Percentiles rank a stretch among this genome's conserved stretches.
Conservation (phyloP, 2,797 vertebrate species). For the Sylvilagus floridanus region DNA sequence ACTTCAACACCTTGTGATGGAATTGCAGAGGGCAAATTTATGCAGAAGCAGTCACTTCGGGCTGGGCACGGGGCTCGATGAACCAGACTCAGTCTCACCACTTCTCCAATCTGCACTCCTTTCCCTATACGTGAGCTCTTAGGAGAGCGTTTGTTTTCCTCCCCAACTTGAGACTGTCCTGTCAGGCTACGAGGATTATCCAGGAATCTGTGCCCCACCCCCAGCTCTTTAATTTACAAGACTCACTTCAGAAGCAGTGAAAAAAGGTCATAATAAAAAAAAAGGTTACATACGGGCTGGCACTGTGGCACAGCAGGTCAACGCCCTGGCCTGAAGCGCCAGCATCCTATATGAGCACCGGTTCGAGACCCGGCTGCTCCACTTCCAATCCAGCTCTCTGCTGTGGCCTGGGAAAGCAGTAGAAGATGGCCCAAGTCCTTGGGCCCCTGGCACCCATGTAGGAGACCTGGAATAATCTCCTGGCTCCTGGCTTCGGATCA, state of each 20-base stretch:
- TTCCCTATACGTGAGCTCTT: neutral
- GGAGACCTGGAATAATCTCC: no score
- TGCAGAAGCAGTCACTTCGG: neutral
- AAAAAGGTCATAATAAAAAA: neutral
- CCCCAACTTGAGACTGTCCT: neutral
- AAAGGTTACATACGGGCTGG: no score
- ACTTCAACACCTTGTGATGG: neutral
- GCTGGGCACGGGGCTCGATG: neutral
- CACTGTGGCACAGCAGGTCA: no score
- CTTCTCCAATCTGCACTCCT: neutral
- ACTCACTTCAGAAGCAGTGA: neutral
- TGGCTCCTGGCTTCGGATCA: no score
- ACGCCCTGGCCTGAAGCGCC: no score
- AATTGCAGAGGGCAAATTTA: neutral
- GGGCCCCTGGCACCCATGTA: no score
- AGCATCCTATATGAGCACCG: no score
- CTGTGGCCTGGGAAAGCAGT: no score
- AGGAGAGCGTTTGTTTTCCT: neutral
- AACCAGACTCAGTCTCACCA: neutral
- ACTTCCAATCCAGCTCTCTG: no score
- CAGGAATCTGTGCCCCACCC: neutral
- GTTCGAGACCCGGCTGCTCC: no score
- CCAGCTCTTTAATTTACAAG: neutral
- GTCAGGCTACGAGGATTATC: neutral
- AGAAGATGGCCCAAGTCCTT: no score